Evolutionary conservation across 2,888 invertebrate genomes (phyloP).

Genomic region (Diabrotica balteata): DNA sequence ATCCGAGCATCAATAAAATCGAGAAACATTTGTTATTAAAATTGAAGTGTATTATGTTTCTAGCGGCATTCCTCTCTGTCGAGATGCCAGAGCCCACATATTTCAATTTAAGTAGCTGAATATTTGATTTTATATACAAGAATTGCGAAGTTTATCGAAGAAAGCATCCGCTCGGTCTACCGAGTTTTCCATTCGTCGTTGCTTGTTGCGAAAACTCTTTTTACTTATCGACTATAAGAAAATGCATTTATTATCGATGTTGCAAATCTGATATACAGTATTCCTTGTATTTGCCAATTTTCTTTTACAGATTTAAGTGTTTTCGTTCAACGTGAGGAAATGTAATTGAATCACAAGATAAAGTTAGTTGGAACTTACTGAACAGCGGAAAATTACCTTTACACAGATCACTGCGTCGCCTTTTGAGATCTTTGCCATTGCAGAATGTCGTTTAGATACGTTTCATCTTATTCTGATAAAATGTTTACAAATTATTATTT

Average conservation of each 20-base stretch:
- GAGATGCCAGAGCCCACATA: conserved; percentile 43
- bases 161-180: conserved; percentile 50
- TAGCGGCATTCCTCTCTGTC: conserved; percentile 33
- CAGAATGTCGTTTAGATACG: too few species aligned
- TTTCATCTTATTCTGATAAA: too few species aligned
- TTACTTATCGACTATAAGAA: conserved; percentile 37
- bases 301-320: conserved; percentile 6
- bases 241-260: conserved; percentile 32
- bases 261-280: conserved; percentile 31
- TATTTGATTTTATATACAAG: conserved; percentile 52
- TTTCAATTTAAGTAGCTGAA: conserved; percentile 54
- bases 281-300: conserved; percentile 29
- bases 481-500: too few species aligned
- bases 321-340: conserved; percentile 1
- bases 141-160: conserved; percentile 51
- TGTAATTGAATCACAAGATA: conserved; percentile 1
- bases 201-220: conserved; percentile 30
- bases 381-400: not conserved
- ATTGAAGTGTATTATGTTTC: conserved; percentile 36
- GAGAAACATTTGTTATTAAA: conserved; percentile 31
- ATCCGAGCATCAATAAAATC: conserved; percentile 25
- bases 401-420: too few species aligned
- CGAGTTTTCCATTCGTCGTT: conserved; percentile 45
- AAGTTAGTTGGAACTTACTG: not conserved
- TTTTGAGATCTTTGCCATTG: too few species aligned